These are phyloP conservation scores for Emydocephalus ijimae DNA, from an alignment of 2,113 vertebrate genomes.

Conservation along the genomic window DNA sequence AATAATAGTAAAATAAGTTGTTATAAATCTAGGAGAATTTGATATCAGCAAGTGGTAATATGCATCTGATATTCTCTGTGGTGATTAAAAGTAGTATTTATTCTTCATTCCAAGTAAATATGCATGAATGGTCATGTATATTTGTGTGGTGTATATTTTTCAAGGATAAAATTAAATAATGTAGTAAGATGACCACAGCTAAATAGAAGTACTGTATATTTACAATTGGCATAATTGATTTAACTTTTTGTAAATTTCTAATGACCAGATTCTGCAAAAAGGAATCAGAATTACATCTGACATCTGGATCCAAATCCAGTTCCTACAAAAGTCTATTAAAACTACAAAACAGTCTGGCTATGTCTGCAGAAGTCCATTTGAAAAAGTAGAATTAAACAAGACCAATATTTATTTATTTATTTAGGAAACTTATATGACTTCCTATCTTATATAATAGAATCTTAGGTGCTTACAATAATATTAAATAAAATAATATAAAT, in stretches of 20 bases:
- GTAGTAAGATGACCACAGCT: not conserved
- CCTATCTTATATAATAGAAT: not conserved
- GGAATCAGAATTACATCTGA: not conserved
- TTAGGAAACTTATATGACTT: not conserved
- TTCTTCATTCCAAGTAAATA: constrained; percentile 16
- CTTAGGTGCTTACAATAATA: not conserved
- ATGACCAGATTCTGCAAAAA: not conserved
- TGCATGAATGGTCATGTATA: not conserved
- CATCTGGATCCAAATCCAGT: not conserved
- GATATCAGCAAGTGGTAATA: not conserved
- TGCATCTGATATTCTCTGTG: constrained; percentile 23
- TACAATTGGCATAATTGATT: not conserved
- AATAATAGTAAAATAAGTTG: constrained; percentile 29
- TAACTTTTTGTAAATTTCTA: not conserved
- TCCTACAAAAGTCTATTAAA: not conserved
- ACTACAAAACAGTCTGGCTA: not conserved
- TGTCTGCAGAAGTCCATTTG: not conserved
- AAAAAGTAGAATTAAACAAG: not conserved
- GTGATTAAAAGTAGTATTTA: constrained; percentile 13
- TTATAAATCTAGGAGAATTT: constrained; percentile 34
- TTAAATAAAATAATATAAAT: not conserved
- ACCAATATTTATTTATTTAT: not conserved
- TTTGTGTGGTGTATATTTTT: not conserved
- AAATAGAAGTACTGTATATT: not conserved
- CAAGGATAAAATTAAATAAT: not conserved